Evolutionary conservation across 2,113 vertebrate genomes (phyloP).

Genomic region (Motacilla tschutschensis): DNA sequence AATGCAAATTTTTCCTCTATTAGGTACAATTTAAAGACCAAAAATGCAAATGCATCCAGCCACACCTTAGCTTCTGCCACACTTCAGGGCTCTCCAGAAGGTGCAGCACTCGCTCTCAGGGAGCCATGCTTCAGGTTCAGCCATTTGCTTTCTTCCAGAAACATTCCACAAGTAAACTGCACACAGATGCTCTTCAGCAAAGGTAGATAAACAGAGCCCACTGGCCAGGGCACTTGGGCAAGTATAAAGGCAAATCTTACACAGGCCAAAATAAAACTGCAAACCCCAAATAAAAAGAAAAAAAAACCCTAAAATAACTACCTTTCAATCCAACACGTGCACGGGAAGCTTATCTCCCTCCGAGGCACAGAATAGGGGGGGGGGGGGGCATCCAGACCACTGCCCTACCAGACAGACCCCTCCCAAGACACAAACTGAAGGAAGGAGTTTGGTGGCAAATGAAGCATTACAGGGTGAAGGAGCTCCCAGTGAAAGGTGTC

Average conservation of each 20-base stretch:
- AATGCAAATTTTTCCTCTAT: not conserved
- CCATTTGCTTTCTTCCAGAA: not conserved
- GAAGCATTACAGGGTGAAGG: not conserved
- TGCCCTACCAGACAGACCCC: not conserved
- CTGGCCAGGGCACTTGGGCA: not conserved
- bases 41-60: not conserved
- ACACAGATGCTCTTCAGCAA: not conserved
- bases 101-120: fast-evolving
- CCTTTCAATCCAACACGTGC: not conserved
- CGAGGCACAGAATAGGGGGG: not conserved
- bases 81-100: not conserved
- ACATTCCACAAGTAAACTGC: not conserved
- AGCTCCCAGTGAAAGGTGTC: not conserved
- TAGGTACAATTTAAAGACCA: not conserved
- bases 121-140: not conserved
- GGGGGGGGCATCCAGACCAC: not conserved
- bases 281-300: not conserved
- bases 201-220: not conserved
- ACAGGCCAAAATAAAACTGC: not conserved
- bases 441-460: not conserved
- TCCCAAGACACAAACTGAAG: not conserved
- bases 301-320: not conserved
- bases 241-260: slow-evolving; percentile 22
- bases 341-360: not conserved
- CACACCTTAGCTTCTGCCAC: not conserved